Conservation (phyloP, 1,140 invertebrate species). For the Conus betulinus region DNA sequence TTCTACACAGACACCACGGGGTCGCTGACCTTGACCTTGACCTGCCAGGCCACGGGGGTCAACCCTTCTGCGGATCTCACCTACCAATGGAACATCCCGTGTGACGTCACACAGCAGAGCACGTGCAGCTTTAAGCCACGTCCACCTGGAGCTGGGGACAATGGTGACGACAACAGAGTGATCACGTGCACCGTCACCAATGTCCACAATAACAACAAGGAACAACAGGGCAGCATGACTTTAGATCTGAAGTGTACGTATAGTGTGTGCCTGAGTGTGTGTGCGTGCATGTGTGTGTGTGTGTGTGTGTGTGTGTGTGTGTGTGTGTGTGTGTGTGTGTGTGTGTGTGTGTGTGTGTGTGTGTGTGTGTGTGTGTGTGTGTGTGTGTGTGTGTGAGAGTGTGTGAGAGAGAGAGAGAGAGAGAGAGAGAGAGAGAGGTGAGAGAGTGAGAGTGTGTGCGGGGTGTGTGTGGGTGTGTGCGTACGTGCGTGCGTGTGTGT, state of each 20-base stretch:
- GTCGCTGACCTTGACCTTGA: background rate
- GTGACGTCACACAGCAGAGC: background rate
- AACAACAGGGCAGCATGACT: background rate
- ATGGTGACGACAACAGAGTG: background rate
- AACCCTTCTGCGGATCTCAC: background rate
- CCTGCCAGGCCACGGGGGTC: background rate
- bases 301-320: conserved; percentile 17
- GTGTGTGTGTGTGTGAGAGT: background rate
- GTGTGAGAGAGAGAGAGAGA: no score
- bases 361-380: no score
- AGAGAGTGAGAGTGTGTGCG: no score
- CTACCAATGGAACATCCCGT: background rate
- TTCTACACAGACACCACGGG: conserved; percentile 3
- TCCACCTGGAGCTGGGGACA: background rate
- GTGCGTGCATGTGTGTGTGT: background rate
- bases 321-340: background rate
- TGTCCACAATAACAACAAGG: background rate
- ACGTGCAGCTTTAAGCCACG: conserved; percentile 11
- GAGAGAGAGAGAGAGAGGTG: no score
- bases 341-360: background rate
- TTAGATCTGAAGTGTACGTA: background rate
- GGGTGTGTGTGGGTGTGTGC: no score
- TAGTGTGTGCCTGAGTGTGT: background rate
- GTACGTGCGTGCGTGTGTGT: no score
- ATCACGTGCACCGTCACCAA: conserved; percentile 3